These are phyloP conservation scores for Scalopus aquaticus DNA, from an alignment of 2,113 vertebrate species.

Conservation along the genomic window DNA sequence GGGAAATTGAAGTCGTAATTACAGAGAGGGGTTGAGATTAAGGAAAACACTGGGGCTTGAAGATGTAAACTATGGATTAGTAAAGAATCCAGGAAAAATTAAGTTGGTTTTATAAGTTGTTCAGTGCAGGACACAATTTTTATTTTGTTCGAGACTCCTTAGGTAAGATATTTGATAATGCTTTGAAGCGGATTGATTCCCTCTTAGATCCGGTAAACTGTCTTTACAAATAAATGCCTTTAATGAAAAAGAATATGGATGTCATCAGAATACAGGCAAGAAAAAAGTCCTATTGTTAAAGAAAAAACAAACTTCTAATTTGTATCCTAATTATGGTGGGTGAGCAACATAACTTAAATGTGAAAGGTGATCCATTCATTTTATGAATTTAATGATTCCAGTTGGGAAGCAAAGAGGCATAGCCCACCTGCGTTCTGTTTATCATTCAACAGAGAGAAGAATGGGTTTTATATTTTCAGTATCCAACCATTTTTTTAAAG, in stretches of 20 bases:
- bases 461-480: slow-evolving; percentile 29
- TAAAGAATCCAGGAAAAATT: neutral
- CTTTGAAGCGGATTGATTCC: neutral
- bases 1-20: neutral
- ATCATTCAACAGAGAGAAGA: neutral
- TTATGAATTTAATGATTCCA: slow-evolving; percentile 28
- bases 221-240: neutral
- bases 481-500: neutral
- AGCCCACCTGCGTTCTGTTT: neutral
- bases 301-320: neutral
- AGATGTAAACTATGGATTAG: neutral
- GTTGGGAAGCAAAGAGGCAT: neutral
- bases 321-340: neutral
- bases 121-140: neutral
- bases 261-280: neutral
- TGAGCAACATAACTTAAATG: neutral
- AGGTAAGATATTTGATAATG: neutral
- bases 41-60: neutral
- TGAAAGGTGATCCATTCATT: neutral
- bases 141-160: neutral
- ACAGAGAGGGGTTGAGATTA: neutral
- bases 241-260: neutral
- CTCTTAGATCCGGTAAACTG: neutral
- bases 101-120: neutral
- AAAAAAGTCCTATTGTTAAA: neutral